These are phyloP conservation scores for Allophyes oxyacanthae DNA, from an alignment of 2,888 invertebrate genomes.

Conservation along the genomic window DNA sequence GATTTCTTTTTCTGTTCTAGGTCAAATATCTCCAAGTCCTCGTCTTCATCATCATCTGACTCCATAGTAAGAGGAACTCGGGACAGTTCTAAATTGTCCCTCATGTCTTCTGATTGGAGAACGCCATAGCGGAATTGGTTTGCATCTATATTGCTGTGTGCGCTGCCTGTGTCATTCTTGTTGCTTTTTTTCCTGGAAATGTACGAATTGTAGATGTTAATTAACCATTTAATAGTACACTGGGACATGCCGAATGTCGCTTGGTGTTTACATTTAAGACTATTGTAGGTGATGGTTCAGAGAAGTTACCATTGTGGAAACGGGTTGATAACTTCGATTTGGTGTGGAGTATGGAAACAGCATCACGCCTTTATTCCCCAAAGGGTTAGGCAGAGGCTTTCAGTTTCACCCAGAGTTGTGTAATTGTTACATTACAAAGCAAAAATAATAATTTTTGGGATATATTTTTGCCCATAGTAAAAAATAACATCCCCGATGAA, in stretches of 20 bases:
- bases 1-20: constrained; percentile 84
- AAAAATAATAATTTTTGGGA: too few relatives aligned
- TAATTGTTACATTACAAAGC: too few relatives aligned
- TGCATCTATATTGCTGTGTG: constrained; percentile 74
- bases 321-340: too few relatives aligned
- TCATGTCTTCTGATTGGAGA: constrained; percentile 81
- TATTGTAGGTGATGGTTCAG: too few relatives aligned
- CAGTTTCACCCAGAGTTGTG: too few relatives aligned
- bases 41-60: constrained; percentile 86
- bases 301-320: too few relatives aligned
- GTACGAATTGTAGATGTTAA: background rate
- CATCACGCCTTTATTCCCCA: too few relatives aligned
- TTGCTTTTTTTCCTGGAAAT: constrained; percentile 79
- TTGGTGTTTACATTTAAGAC: background rate
- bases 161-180: constrained; percentile 71
- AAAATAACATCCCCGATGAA: too few relatives aligned
- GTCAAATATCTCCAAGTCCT: constrained; percentile 86
- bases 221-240: background rate
- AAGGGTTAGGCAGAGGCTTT: too few relatives aligned
- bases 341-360: too few relatives aligned
- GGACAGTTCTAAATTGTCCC: constrained; percentile 82
- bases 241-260: too few relatives aligned
- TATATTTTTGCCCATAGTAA: too few relatives aligned
- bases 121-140: constrained; percentile 87
- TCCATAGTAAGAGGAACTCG: constrained; percentile 84